Conservation (phyloP, 2,113 vertebrate species). For the Poicephalus meyeri region DNA sequence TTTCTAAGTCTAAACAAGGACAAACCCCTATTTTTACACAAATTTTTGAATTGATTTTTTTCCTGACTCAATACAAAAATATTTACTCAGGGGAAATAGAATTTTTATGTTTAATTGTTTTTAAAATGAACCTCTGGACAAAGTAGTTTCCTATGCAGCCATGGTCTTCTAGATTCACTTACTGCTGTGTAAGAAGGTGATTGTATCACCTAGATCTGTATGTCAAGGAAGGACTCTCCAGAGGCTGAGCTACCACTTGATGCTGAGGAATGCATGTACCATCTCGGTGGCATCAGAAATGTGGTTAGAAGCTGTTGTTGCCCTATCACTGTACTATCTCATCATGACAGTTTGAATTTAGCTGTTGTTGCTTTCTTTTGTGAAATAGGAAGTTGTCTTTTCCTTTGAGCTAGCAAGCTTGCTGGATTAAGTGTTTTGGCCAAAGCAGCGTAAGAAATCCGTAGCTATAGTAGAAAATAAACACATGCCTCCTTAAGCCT, state of each 20-base stretch:
- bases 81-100: not conserved
- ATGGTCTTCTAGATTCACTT: not conserved
- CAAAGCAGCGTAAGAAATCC: not conserved
- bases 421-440: not conserved
- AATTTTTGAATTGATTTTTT: not conserved
- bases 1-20: not conserved
- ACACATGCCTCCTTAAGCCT: not conserved
- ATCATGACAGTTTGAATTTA: not conserved
- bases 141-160: not conserved
- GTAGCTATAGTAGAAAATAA: not conserved
- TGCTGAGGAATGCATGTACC: not conserved
- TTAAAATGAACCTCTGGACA: not conserved
- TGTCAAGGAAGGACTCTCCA: not conserved
- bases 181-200: not conserved
- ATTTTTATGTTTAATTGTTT: not conserved
- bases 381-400: not conserved
- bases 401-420: not conserved
- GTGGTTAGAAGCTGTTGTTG: not conserved
- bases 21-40: not conserved
- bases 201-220: not conserved
- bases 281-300: not conserved
- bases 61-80: not conserved
- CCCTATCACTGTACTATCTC: not conserved
- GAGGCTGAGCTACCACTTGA: not conserved
- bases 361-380: not conserved